A percentile compares a stretch with the other conserved stretches of the same genome.
These are phyloP conservation scores for Seriola dumerili DNA, from an alignment of 2,113 vertebrate genomes.

Conservation along the genomic window DNA sequence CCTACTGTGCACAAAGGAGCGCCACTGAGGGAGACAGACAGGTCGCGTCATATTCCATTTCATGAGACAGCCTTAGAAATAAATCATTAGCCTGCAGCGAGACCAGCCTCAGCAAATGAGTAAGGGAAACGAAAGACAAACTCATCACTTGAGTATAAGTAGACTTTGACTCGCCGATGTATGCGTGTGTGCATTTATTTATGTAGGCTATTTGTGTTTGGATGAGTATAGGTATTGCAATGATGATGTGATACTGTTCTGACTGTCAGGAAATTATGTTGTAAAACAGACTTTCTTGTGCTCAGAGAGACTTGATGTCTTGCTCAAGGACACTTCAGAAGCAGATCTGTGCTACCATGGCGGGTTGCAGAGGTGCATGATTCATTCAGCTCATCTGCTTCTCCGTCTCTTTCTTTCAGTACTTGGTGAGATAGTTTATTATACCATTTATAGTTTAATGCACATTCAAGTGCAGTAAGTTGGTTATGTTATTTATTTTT, in stretches of 20 bases:
- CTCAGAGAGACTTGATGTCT: background rate
- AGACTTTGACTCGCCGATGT: background rate
- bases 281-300: background rate
- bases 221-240: conserved; percentile 5
- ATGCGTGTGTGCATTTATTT: background rate
- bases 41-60: conserved; percentile 69
- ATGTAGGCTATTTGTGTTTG: no score
- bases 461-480: background rate
- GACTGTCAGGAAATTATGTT: conserved; percentile 22
- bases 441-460: background rate
- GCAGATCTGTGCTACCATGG: background rate
- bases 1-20: conserved; percentile 79
- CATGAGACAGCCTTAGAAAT: conserved; percentile 58
- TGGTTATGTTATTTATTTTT: background rate
- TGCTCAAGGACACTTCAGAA: background rate
- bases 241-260: conserved; percentile 16
- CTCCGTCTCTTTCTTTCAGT: background rate
- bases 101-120: conserved; percentile 33
- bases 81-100: conserved; percentile 32
- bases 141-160: background rate
- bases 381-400: background rate
- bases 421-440: background rate
- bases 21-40: conserved; percentile 64
- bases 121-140: conserved; percentile 46
- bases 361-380: background rate